Conservation (phyloP, 2,888 invertebrate genomes). For the Notodonta dromedarius region DNA sequence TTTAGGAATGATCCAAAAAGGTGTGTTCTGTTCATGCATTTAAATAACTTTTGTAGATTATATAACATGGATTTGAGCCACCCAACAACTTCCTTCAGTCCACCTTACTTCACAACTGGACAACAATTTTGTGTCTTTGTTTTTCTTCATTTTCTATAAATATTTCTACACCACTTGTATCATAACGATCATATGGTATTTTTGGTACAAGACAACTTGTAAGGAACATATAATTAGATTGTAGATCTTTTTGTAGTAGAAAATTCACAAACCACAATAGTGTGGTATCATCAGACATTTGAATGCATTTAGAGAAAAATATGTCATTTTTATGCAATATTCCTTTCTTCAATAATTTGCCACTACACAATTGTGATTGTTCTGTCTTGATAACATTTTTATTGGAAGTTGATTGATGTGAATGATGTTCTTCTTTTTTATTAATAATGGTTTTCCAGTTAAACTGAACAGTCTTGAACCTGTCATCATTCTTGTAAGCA, state of each 20-base stretch:
- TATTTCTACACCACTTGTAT: neutral
- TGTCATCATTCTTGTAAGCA: conserved; percentile 51
- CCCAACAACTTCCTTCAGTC: neutral
- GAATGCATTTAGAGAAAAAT: conserved; percentile 51
- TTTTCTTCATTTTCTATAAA: neutral
- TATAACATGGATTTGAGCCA: too few species aligned
- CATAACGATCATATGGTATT: conserved; percentile 7
- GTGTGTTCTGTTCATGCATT: too few species aligned
- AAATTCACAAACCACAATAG: conserved; percentile 57
- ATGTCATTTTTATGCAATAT: conserved; percentile 48
- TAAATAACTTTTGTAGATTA: too few species aligned
- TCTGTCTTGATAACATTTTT: neutral
- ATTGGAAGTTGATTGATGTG: neutral
- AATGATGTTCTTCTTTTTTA: neutral
- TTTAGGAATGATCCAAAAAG: too few species aligned
- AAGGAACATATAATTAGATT: conserved; percentile 54
- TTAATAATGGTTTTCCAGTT: conserved; percentile 19
- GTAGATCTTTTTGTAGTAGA: conserved; percentile 50
- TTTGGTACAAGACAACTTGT: conserved; percentile 30
- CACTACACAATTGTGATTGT: conserved; percentile 10
- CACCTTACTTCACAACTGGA: neutral
- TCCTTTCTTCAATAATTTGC: conserved; percentile 4
- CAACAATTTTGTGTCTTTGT: conserved; percentile 2
- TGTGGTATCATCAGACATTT: conserved; percentile 38
- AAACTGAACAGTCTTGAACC: conserved; percentile 40